Base-by-base conservation (phyloP, 2,797 vertebrate genomes). In the Lithobates pipiens region DNA sequence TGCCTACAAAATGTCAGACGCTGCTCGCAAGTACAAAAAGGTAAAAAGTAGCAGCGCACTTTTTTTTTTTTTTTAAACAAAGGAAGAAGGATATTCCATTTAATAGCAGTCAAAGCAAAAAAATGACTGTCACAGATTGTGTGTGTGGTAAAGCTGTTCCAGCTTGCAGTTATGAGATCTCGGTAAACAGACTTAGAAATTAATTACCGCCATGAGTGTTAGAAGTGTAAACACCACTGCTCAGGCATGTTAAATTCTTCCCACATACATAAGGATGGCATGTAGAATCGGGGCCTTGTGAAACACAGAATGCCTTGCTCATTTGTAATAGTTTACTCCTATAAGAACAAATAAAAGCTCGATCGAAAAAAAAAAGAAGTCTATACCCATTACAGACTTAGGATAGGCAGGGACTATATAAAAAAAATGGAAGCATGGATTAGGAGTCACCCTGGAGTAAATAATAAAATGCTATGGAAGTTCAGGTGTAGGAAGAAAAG, bases 221-320 rank as follows among this genome's bases (percentile, higher is more conserved):
- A 54, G 44, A 50, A 69, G 42, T 46, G 72, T 76, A 83, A 83
- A 76, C 82, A 75, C 34, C 61, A 63, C 32, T 84, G 83, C 50
- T 79, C 76, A 73, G 76, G 39, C 83, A 85, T 78, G 83, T 85
- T 74, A 34, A 1, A 42, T 67, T 78, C 76, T 85, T 85, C 83
- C 36, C 76, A 67, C 83, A 85, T 65, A 27, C 67, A 77, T n/a
- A 70, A 32, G 27, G n/a, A 76, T 73, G 76, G 83, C 68, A 84
- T 84, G 73, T 36, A 61, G 34, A 39, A 10, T 34, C 25, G 21
- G 8, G 16, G 21, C 46, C 32, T 57, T 76, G 73, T 69, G 61
- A 83, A 57, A 50, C 54, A 79, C 77, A 82, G 42, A 73, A 80
- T 57, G 67, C 8, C 15, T 9, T 76, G 74, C 69, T 39, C 73